phyloP scores from a whole-genome alignment of 2,113 vertebrate species.

The Sterrhoptilus dennistouni region DNA sequence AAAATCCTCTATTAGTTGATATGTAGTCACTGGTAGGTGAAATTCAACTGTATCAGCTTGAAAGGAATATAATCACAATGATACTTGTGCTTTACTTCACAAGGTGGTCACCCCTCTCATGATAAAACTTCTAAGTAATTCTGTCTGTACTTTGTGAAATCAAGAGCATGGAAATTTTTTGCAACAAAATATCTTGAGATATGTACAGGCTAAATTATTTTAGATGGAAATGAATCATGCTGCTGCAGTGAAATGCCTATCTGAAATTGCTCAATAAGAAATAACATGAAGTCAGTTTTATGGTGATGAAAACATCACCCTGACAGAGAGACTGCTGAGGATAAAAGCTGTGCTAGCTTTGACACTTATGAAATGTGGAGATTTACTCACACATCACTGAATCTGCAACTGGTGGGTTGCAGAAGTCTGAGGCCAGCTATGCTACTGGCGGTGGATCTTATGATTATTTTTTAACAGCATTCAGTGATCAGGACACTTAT shows the following conservation, averaged over 20 bases:
- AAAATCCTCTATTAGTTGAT: neutral
- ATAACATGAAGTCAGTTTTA: constrained; percentile 28
- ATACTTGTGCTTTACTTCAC: neutral
- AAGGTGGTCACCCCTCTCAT: neutral
- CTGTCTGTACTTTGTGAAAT: neutral
- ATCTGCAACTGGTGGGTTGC: neutral
- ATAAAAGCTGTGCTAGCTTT: neutral
- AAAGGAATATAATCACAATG: neutral
- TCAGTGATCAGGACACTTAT: neutral
- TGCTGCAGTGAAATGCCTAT: neutral
- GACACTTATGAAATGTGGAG: neutral
- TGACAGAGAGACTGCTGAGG: neutral
- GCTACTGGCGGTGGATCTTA: neutral
- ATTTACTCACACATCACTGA: neutral
- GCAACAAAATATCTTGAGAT: neutral
- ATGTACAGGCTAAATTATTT: neutral
- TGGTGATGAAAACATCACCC: constrained; percentile 3
- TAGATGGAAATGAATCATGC: neutral
- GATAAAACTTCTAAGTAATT: neutral
- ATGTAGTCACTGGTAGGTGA: neutral
- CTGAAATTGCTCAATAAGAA: neutral
- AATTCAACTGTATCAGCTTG: neutral
- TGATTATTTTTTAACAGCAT: neutral
- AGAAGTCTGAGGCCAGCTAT: neutral
- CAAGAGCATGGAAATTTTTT: neutral